Evolutionary conservation across 2,888 invertebrate species (phyloP).

Genomic region (Oithona nana): DNA sequence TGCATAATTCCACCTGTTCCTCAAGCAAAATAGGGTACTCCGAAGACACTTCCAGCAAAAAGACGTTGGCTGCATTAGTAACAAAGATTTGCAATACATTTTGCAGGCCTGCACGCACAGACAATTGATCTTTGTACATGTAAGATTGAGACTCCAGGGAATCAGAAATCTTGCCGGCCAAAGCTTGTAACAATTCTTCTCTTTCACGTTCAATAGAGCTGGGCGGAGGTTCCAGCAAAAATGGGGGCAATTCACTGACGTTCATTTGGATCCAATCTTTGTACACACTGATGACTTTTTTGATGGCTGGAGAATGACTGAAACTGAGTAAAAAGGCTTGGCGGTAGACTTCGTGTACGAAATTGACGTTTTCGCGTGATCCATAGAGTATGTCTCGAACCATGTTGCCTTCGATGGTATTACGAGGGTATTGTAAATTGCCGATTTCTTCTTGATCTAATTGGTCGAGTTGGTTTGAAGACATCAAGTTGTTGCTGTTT

Average conservation of each 20-base stretch:
- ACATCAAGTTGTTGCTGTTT: background rate
- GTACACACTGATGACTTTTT: conserved; percentile 74
- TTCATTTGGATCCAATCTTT: conserved; percentile 87
- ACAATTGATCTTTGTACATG: background rate
- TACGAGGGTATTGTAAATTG: background rate
- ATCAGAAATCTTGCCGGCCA: conserved; percentile 33
- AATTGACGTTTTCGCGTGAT: conserved; percentile 75
- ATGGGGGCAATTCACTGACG: conserved; percentile 54
- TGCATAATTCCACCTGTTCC: conserved; percentile 88
- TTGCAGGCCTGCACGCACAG: conserved; percentile 32
- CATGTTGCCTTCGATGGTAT: conserved; percentile 26
- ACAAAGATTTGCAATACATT: conserved; percentile 70
- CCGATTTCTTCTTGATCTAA: background rate
- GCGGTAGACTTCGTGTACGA: conserved; percentile 78
- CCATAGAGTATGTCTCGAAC: conserved; percentile 72
- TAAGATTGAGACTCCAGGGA: background rate
- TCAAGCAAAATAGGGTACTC: conserved; percentile 42
- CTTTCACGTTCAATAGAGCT: conserved; percentile 19
- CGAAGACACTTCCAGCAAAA: conserved; percentile 45
- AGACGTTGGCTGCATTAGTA: conserved; percentile 86
- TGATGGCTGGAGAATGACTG: conserved; percentile 62
- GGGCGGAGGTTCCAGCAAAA: conserved; percentile 40
- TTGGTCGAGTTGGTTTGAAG: background rate
- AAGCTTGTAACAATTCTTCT: conserved; percentile 22
- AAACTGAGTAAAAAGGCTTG: conserved; percentile 82